Evolutionary conservation across 2,113 vertebrate genomes (phyloP), one percentile per base, ranked within the genome.

Genomic region (Pholis gunnellus): DNA sequence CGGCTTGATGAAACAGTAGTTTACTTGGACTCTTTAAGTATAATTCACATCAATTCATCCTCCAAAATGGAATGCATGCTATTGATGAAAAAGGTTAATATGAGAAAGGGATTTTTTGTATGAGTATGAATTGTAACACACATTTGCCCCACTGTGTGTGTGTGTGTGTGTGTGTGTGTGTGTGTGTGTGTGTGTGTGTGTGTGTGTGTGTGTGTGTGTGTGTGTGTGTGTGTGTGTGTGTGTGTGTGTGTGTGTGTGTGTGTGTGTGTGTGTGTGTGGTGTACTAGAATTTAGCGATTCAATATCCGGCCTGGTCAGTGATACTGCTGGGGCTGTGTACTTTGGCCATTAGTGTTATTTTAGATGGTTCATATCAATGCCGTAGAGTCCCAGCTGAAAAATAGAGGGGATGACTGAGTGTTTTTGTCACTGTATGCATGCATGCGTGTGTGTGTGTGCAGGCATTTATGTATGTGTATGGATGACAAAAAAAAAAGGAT

Each of bases 281-380:
- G 72, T 79, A 68, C 63, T 50, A 68, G 25, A 65, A 77, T 52
- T 85, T 76, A 25, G 75, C 42, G 14, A 82, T 82, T 86, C 77
- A 80, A 68, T 79, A 78, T 86, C 83, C 81, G 20, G 73, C 44
- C 44, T 18, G 31, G 31, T 8, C 77, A 84, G 25, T 54, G 76
- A 84, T 78, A 79, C 79, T 50, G 77, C 74, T 87, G 76, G 74
- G 74, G 70, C 42, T 0, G 44, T 82, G 74, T 57, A 52, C 54
- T 60, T 82, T 56, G 73, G 54, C n/a, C 59, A 15, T 80, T 63
- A 79, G 72, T 84, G 56, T 83, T 80, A 63, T 66, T 89, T 86
- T 87, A 70, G 18, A 36, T 68, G 44, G 65, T 68, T 31, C 2
- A 50, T 69, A 46, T 25, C 54, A 82, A 65, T 79, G 60, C 36